Conservation (phyloP, 2,113 vertebrate genomes). For the Stomatorhinus ivindoensis region DNA sequence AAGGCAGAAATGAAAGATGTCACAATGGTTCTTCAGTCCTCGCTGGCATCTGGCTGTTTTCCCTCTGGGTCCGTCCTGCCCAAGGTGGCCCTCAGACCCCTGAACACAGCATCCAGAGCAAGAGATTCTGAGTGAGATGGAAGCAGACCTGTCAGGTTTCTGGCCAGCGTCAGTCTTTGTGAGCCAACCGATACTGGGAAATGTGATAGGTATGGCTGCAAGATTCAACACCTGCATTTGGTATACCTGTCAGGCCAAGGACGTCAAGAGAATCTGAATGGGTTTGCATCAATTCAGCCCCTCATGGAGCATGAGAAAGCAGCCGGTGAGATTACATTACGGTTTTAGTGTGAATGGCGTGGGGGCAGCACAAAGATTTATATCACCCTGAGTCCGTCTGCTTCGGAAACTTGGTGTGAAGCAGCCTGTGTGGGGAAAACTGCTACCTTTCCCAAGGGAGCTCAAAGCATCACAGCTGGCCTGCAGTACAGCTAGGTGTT, state of each 20-base stretch:
- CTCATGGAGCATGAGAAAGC: neutral
- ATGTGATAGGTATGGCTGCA: neutral
- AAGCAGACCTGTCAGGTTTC: neutral
- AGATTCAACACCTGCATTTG: neutral
- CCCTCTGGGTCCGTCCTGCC: neutral
- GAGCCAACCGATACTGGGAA: neutral
- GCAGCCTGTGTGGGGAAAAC: neutral
- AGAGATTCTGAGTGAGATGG: neutral
- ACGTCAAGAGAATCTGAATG: neutral
- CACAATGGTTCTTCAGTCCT: neutral
- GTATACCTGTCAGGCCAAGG: neutral
- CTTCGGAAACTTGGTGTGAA: neutral
- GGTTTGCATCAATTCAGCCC: neutral
- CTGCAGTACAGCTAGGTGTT: neutral
- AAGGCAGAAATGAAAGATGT: neutral
- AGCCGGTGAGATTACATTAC: slow-evolving; percentile 26
- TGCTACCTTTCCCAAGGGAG: neutral
- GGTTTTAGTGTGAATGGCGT: slow-evolving; percentile 16
- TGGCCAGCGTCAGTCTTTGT: neutral
- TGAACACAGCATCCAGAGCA: neutral
- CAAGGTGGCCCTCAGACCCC: neutral
- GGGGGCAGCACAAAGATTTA: neutral
- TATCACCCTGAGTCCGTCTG: neutral
- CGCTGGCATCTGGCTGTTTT: neutral
- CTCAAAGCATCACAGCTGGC: neutral